Evolutionary conservation across 2,888 invertebrate species (phyloP).

Genomic region (Parnassius glacialis): DNA sequence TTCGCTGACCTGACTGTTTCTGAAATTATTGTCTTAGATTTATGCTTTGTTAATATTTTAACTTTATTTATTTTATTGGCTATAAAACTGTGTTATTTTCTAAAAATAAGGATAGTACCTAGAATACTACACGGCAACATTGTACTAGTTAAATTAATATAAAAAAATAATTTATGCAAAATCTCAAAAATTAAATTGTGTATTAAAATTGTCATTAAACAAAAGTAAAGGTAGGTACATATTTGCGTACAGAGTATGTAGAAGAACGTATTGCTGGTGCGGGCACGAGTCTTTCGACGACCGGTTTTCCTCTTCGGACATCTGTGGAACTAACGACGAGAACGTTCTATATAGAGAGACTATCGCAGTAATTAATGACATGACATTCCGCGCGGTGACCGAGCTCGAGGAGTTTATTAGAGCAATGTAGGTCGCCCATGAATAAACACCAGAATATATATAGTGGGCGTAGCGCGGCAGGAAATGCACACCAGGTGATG

Average conservation of each 20-base stretch:
- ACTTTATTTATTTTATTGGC: too few species aligned
- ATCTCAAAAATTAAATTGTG: too few species aligned
- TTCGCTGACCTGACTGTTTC: too few species aligned
- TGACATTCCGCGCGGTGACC: slow-evolving; percentile 1
- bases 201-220: too few species aligned
- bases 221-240: too few species aligned
- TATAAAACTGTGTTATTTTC: too few species aligned
- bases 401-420: slow-evolving; percentile 2
- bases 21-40: too few species aligned
- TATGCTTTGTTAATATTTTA: too few species aligned
- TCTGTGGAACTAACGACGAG: not conserved
- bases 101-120: too few species aligned
- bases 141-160: too few species aligned
- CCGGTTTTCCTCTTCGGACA: not conserved
- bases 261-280: not conserved
- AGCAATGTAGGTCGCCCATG: slow-evolving; percentile 8
- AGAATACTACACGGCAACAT: too few species aligned
- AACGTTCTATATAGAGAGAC: not conserved
- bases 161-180: too few species aligned
- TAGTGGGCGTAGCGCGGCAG: not conserved
- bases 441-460: slow-evolving; percentile 5
- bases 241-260: not conserved
- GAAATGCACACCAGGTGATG: slow-evolving; percentile 5
- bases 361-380: slow-evolving; percentile 2
- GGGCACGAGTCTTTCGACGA: not conserved